Percentiles rank a stretch among this genome's conserved stretches.
These are phyloP conservation scores for Girardia tigrina DNA, from an alignment of 2,888 invertebrate species.

Conservation along the genomic window DNA sequence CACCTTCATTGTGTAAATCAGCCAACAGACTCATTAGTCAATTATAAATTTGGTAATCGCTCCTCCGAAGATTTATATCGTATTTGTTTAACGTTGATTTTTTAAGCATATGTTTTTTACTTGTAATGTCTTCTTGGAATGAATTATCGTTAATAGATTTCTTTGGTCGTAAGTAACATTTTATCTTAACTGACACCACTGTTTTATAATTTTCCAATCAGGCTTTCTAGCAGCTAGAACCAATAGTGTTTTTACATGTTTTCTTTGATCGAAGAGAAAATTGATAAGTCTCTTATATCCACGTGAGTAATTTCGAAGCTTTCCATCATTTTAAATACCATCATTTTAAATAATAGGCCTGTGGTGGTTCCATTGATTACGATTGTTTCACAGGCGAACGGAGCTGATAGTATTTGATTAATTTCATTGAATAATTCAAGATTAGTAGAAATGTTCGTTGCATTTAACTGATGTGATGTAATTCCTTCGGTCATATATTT, in stretches of 20 bases:
- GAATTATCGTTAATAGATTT: neutral
- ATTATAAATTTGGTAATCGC: neutral
- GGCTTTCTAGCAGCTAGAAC: neutral
- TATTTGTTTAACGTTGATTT: neutral
- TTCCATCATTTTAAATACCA: too few species aligned
- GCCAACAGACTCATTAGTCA: neutral
- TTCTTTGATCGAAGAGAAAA: neutral
- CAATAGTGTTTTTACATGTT: neutral
- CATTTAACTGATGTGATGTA: too few species aligned
- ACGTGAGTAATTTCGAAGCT: neutral
- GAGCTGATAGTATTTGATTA: too few species aligned
- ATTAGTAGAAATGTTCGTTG: too few species aligned
- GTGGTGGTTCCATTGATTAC: neutral
- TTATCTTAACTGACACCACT: neutral
- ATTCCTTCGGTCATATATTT: too few species aligned
- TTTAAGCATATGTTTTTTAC: neutral
- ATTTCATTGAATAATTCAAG: too few species aligned
- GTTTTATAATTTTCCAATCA: neutral
- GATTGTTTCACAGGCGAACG: neutral
- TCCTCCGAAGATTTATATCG: neutral
- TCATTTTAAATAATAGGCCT: neutral
- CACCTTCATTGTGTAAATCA: constrained; percentile 4
- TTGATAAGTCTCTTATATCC: neutral
- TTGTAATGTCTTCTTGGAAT: neutral
- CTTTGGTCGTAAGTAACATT: neutral